These are phyloP conservation scores for Lutjanus argentimaculatus DNA, from an alignment of 2,797 vertebrate species.

Conservation along the genomic window DNA sequence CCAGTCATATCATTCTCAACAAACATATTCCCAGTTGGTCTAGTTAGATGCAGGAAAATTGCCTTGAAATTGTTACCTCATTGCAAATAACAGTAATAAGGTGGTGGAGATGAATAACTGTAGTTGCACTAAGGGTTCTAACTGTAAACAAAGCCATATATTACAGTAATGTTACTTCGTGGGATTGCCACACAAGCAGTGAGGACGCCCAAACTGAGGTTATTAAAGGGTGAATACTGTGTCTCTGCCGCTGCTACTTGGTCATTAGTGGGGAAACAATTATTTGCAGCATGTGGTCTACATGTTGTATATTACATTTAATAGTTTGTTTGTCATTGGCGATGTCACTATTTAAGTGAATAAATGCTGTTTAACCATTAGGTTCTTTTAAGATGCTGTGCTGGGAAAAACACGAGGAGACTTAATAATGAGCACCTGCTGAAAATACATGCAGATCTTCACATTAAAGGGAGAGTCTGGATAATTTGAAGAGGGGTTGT, in stretches of 20 bases:
- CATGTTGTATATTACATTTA: slow-evolving; percentile 18
- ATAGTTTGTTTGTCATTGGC: slow-evolving; percentile 31
- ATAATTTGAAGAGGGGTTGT: too few relatives aligned
- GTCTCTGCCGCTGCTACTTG: slow-evolving; percentile 24
- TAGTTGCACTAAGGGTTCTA: slow-evolving; percentile 67
- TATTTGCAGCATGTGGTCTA: slow-evolving; percentile 45
- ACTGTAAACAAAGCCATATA: slow-evolving; percentile 84
- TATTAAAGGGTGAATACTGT: slow-evolving; percentile 64
- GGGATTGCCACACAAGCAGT: slow-evolving; percentile 58
- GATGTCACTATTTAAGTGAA: slow-evolving; percentile 15
- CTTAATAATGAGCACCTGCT: slow-evolving; percentile 11
- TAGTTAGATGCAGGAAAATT: slow-evolving; percentile 92
- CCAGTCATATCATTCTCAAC: slow-evolving; percentile 90
- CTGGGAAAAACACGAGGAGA: not conserved
- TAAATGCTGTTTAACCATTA: slow-evolving; percentile 6
- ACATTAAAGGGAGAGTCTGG: not conserved
- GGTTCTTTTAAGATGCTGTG: not conserved
- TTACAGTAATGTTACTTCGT: slow-evolving; percentile 75
- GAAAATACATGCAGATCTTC: not conserved
- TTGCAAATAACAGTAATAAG: slow-evolving; percentile 90
- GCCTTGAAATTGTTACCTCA: slow-evolving; percentile 92
- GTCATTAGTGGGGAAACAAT: slow-evolving; percentile 35
- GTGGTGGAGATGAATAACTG: slow-evolving; percentile 89
- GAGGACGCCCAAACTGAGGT: slow-evolving; percentile 49
- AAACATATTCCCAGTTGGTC: slow-evolving; percentile 92